Conservation (phyloP, 2,113 vertebrate genomes). For the Empidonax traillii region DNA sequence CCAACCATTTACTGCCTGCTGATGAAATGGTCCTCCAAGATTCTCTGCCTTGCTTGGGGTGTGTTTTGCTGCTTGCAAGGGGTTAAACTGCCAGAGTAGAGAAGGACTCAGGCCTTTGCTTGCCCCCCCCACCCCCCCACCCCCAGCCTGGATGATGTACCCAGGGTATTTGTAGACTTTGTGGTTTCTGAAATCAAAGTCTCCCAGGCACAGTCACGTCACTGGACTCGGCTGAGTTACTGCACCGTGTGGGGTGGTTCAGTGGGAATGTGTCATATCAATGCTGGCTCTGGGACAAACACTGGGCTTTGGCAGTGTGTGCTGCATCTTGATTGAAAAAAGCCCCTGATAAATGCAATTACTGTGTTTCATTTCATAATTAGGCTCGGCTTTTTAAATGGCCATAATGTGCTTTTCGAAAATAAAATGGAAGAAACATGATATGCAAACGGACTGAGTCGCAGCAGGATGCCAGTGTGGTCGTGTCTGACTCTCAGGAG, state of each 20-base stretch:
- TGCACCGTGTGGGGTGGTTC: neutral
- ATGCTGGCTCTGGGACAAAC: neutral
- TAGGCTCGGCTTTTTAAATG: neutral
- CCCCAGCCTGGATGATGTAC: neutral
- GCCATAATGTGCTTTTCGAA: neutral
- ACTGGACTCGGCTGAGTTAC: neutral
- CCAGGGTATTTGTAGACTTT: neutral
- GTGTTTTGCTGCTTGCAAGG: neutral
- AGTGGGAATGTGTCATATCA: neutral
- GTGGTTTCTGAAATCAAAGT: neutral
- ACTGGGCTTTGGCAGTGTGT: neutral
- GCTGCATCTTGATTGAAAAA: slow-evolving; percentile 27
- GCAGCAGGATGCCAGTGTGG: neutral
- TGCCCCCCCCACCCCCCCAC: neutral
- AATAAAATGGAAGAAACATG: neutral
- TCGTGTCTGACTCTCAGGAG: neutral
- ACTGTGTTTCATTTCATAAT: slow-evolving; percentile 13
- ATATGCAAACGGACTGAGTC: neutral
- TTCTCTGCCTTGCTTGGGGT: neutral
- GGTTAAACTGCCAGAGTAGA: neutral
- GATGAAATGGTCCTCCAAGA: neutral
- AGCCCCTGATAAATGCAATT: neutral
- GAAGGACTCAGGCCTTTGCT: neutral
- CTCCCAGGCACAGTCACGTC: fast-evolving
- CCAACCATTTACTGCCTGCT: neutral